Evolutionary conservation across 2,113 vertebrate species (phyloP).

Genomic region (Passerina amoena): DNA sequence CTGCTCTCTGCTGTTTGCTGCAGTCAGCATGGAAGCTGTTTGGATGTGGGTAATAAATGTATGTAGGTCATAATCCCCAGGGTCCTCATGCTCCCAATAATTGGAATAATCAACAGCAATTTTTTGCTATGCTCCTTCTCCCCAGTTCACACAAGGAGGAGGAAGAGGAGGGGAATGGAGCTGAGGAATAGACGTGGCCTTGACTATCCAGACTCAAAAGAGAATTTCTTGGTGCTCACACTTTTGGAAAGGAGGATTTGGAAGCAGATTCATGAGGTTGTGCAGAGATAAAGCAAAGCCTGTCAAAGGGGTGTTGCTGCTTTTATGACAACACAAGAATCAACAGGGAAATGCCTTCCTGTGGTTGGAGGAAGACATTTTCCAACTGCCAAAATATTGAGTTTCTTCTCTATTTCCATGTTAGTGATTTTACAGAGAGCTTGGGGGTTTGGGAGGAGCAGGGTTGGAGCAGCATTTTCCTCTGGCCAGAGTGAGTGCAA

Average conservation of each 20-base stretch:
- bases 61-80: neutral
- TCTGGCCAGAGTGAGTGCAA: neutral
- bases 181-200: neutral
- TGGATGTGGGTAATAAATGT: neutral
- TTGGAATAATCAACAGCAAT: neutral
- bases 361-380: neutral
- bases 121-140: neutral
- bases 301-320: neutral
- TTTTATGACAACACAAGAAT: neutral
- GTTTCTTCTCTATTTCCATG: neutral
- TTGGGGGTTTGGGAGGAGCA: neutral
- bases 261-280: neutral
- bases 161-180: neutral
- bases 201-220: neutral
- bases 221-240: neutral
- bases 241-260: neutral
- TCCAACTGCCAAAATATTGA: neutral
- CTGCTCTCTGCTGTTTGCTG: neutral
- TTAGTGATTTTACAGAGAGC: neutral
- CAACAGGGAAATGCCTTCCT: neutral
- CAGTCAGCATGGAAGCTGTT: neutral
- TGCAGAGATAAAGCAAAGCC: neutral
- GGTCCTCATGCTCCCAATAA: neutral
- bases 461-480: neutral
- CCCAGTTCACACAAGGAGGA: neutral